Conservation (phyloP, 2,888 invertebrate species). For the Pollenia angustigena region DNA sequence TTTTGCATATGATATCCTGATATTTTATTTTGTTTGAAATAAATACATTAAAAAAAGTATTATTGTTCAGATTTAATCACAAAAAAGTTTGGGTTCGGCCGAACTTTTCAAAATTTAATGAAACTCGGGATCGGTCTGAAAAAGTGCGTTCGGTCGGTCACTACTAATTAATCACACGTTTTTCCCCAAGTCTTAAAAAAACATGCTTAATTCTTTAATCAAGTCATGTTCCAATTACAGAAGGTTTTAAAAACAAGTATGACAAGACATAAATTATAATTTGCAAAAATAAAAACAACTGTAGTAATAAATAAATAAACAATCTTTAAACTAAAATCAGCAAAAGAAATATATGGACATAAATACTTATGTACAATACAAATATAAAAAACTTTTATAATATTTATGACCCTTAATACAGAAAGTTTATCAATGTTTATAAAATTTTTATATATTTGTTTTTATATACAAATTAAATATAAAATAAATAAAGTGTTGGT, state of each 20-base stretch:
- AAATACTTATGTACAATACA: slow-evolving; percentile 46
- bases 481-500: neutral
- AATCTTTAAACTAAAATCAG: slow-evolving; percentile 44
- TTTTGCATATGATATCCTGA: no score
- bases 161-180: neutral
- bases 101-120: no score
- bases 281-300: slow-evolving; percentile 46
- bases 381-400: slow-evolving; percentile 17
- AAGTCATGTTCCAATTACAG: slow-evolving; percentile 38
- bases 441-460: neutral
- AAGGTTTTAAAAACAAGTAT: neutral
- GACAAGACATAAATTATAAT: slow-evolving; percentile 12
- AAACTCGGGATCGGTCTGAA: no score
- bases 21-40: no score
- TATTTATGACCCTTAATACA: slow-evolving; percentile 63
- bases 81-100: no score
- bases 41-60: no score
- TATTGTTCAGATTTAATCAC: no score
- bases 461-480: no score
- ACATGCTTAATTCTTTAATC: slow-evolving; percentile 13
- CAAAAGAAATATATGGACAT: slow-evolving; percentile 41
- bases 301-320: slow-evolving; percentile 14
- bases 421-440: slow-evolving; percentile 57
- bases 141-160: no score
- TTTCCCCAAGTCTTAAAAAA: neutral